phyloP scores from a whole-genome alignment of 2,113 vertebrate species.

The Barnardius zonarius region DNA sequence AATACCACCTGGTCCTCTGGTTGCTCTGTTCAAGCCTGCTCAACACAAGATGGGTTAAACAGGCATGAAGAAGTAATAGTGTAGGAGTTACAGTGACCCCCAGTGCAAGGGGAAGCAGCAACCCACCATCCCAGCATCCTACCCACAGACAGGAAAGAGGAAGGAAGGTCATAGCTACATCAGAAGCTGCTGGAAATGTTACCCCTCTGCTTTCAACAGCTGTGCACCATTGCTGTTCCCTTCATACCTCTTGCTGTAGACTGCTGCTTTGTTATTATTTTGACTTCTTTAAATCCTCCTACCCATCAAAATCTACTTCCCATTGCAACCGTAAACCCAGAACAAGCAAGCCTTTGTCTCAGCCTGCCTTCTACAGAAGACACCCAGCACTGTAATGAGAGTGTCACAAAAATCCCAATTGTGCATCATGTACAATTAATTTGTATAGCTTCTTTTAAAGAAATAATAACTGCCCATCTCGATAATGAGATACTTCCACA shows the following conservation, averaged over 20 bases:
- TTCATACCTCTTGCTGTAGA: neutral
- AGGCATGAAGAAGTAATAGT: neutral
- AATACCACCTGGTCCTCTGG: neutral
- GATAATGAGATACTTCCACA: neutral
- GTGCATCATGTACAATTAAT: neutral
- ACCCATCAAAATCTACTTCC: neutral
- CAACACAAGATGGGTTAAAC: neutral
- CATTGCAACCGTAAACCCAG: neutral
- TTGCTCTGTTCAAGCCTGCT: neutral
- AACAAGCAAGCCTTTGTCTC: slow-evolving; percentile 12
- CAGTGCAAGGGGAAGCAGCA: rapidly evolving
- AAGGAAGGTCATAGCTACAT: neutral
- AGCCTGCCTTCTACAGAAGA: neutral
- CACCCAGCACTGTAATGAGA: rapidly evolving
- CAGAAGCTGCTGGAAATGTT: neutral
- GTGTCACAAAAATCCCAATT: neutral
- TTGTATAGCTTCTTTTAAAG: neutral
- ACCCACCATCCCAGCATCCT: neutral
- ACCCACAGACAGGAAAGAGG: neutral
- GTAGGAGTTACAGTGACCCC: neutral
- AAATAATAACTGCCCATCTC: neutral
- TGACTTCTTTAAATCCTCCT: slow-evolving; percentile 3
- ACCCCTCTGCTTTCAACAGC: neutral
- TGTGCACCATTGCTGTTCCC: neutral
- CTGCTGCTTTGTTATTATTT: neutral